These are phyloP conservation scores for Eciton burchellii DNA, from an alignment of 1,140 invertebrate genomes.

Conservation along the genomic window DNA sequence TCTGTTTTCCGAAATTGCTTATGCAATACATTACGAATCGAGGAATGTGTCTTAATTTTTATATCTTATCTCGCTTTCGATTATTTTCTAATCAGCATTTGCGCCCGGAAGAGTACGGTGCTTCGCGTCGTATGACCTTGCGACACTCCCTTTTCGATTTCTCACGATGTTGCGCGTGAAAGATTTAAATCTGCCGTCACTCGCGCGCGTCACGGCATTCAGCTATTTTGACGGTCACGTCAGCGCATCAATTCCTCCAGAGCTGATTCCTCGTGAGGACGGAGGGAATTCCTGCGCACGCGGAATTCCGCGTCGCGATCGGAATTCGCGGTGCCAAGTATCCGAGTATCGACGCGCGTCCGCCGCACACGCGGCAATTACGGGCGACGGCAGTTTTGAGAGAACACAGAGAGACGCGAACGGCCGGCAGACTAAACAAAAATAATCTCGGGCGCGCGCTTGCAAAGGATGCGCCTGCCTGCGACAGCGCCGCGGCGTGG, in stretches of 20 bases:
- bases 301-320: neutral
- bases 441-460: conserved; percentile 66
- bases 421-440: conserved; percentile 76
- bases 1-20: no score
- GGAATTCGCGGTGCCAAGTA: conserved; percentile 15
- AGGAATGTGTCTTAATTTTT: no score
- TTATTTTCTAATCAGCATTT: no score
- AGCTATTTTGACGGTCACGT: no score
- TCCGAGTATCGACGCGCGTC: conserved; percentile 41
- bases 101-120: no score
- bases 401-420: conserved; percentile 52
- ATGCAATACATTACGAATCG: no score
- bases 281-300: neutral
- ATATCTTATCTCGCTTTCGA: no score
- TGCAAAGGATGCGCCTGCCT: conserved; percentile 51
- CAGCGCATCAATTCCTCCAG: neutral
- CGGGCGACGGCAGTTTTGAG: conserved; percentile 55
- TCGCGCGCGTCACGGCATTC: no score
- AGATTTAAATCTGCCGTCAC: no score
- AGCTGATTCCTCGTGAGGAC: neutral
- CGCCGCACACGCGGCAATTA: conserved; percentile 35
- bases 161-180: no score
- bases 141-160: no score
- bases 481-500: conserved; percentile 54
- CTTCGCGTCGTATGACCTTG: no score